phyloP scores from a whole-genome alignment of 2,888 invertebrate genomes.

The Acanthosepion esculentum region DNA sequence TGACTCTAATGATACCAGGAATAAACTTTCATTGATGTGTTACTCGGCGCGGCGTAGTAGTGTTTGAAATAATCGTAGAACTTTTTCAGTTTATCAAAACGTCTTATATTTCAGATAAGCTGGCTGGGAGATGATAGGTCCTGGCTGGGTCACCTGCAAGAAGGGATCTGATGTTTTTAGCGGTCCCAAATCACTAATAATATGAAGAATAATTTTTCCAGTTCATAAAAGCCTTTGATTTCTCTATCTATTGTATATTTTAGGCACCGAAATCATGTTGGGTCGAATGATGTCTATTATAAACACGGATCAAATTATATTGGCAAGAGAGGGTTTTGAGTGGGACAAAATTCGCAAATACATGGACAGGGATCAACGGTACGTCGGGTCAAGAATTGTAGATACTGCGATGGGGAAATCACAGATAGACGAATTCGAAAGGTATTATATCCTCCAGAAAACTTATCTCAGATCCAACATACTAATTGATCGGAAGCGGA shows the following conservation, averaged over 20 bases:
- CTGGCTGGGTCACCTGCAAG: no score
- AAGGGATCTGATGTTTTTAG: no score
- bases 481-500: neutral
- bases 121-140: no score
- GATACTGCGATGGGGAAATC: neutral
- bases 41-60: no score
- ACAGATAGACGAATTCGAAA: neutral
- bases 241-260: neutral
- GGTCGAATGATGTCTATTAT: conserved; percentile 34
- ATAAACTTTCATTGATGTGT: no score
- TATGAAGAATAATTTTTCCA: no score
- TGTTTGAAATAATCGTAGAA: no score
- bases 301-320: neutral
- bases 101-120: no score
- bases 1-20: no score
- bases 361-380: neutral
- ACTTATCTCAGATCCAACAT: neutral
- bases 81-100: no score
- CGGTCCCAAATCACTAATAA: no score
- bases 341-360: neutral
- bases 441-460: neutral
- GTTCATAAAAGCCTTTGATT: no score
- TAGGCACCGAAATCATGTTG: neutral
- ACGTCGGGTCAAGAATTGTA: neutral
- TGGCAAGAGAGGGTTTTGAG: neutral